Evolutionary conservation across 2,888 invertebrate species (phyloP), one percentile per base, ranked within the genome.

Genomic region (Meteorus colon): DNA sequence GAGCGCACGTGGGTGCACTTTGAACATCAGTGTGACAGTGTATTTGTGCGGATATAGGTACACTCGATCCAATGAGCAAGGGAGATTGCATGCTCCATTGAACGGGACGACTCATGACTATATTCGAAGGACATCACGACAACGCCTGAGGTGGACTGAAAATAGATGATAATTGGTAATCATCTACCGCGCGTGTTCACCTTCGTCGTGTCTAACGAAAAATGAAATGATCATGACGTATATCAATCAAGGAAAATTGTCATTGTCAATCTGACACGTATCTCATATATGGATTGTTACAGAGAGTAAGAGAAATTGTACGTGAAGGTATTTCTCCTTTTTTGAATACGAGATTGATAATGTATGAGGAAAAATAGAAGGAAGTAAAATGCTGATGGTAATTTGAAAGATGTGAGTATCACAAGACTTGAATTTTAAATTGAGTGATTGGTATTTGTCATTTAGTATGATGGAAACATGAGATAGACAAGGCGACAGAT

Each of bases 161-260:
- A 76, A 76, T 76, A 76, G 76, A 63, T 76, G 69, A 76, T 72
- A 67, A 69, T 76, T 62, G 73, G 63, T 76, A 73, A 76, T 76
- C 69, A 76, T 75, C 69, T 34, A 68, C n/a, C n/a, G 27, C 34
- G 19, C 34, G 34, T 69, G 8, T 55, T 19, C 34, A 34, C 55
- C 19, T 34, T 69, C 34, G 19, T 55, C 31, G 19, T 34, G 4
- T 37, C 37, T 37, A 65, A 37, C 34, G 37, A 31, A 66, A 66
- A 34, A 66, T 24, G 16, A 41, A 66, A 66, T 14, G 16, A 70
- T 24, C 6, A 19, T 29, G 45, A 63, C 31, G 60, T 63, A 31
- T 45, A 72, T 63, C 63, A 31, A 72, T 72, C 63, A 62, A 1
- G 10, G 10, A 24, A 48, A 62, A 62, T 63, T 14, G 45, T 72